A percentile compares a stretch with the other conserved stretches of the same genome.
Evolutionary conservation across 2,797 vertebrate species (phyloP).

Genomic region (Pagetopsis macropterus): DNA sequence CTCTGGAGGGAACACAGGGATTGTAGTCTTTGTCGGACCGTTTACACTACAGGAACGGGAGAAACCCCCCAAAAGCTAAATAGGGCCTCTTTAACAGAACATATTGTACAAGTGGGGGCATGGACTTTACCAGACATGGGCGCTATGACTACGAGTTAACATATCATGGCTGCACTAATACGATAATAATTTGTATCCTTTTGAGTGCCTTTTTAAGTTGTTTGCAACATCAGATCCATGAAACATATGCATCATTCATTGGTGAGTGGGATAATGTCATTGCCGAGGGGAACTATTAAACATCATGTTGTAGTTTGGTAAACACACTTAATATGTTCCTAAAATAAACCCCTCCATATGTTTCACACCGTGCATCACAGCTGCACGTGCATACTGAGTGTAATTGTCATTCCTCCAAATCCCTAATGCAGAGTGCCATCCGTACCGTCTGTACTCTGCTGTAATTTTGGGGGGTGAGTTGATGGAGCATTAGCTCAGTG

Average conservation of each 20-base stretch:
- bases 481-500: slow-evolving; percentile 49
- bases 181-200: not conserved
- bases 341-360: slow-evolving; percentile 12
- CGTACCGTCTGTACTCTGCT: slow-evolving; percentile 20
- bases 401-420: slow-evolving; percentile 29
- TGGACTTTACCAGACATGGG: not conserved
- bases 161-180: not conserved
- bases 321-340: slow-evolving; percentile 13
- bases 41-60: too few relatives aligned
- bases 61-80: too few relatives aligned
- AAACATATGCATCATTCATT: not conserved
- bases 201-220: not conserved
- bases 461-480: slow-evolving; percentile 37
- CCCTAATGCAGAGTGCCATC: slow-evolving; percentile 32
- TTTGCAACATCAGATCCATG: slow-evolving; percentile 1
- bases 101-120: not conserved
- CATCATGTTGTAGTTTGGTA: not conserved
- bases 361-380: slow-evolving; percentile 8
- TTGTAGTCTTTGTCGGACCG: too few relatives aligned
- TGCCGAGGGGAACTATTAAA: not conserved
- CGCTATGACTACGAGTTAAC: slow-evolving; percentile 5
- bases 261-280: not conserved
- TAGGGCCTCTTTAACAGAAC: not conserved
- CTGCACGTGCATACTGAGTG: slow-evolving; percentile 2
- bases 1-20: too few relatives aligned